Base-by-base conservation (phyloP, 2,888 invertebrate species). In the Lissonota sp. region DNA sequence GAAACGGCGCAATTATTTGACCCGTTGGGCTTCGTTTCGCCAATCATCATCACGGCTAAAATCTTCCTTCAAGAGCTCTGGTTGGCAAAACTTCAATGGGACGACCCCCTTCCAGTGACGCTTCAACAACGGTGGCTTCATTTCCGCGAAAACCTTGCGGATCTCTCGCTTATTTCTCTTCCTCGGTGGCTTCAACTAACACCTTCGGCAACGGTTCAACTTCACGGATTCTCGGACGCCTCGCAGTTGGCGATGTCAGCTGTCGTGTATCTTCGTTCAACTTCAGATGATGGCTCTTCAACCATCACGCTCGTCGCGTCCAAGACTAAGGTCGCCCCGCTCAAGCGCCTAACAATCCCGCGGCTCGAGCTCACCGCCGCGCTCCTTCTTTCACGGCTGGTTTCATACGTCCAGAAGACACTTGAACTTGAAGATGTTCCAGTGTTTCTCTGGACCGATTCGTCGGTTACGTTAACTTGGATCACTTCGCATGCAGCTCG, bases 301-400 rank as follows among this genome's bases (percentile, higher is more conserved):
- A 26, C 3, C 26, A 26, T 26, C 26, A 26, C 3, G 3, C 26
- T 26, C 26, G 26, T 26, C 26, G 26, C 26, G 1, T 26, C 26
- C 1, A 26, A 26, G 26, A 26, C 26, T 1, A 26, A 26, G 26
- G 26, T 3, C 3, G 26, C 3, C 1, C 26, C 26, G 26, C 26
- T 26, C 26, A 83, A 82, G 53, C 49, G 62, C 14, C n/a, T 81
- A n/a, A 67, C 78, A 1, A 76, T 84, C 4, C 83, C 81, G 14
- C 69, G 80, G 6, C 79, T 84, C 7, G 79, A 84, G 57, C 49
- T 84, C 58, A 42, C 55, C 39, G 80, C 75, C 0, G 79, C 82
- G 2, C 51, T 67, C 2, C 69, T 84, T 6, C 62, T 82, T 6
- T 12, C 79, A 8, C 51, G 16, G 53, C 66, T 85, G 0, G 58